Conservation (phyloP, 1,140 invertebrate genomes). For the Drosophila erecta region DNA sequence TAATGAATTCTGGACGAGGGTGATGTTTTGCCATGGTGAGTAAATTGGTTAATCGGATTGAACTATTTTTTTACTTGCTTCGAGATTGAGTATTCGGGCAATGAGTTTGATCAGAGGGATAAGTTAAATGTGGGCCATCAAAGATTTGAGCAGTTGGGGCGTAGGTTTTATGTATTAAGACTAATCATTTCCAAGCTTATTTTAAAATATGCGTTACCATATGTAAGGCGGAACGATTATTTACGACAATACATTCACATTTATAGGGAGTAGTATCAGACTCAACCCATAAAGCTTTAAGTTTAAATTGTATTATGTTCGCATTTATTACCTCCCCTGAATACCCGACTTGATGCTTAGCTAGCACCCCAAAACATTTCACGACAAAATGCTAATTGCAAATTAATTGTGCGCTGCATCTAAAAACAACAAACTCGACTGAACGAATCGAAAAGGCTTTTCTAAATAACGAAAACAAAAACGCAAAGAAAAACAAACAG, state of each 20-base stretch:
- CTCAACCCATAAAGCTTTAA: not conserved
- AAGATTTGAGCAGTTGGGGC: too few relatives aligned
- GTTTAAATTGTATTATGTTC: not conserved
- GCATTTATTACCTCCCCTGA: not conserved
- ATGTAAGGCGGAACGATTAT: too few relatives aligned
- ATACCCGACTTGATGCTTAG: not conserved
- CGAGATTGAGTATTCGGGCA: not conserved
- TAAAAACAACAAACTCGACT: constrained; percentile 68
- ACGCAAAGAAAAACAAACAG: constrained; percentile 60
- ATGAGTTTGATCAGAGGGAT: not conserved
- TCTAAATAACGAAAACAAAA: constrained; percentile 56
- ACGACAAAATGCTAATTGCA: constrained; percentile 75
- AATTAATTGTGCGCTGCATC: constrained; percentile 79
- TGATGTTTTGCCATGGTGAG: constrained; percentile 65
- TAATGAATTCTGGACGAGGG: constrained; percentile 32
- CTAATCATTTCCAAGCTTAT: too few relatives aligned
- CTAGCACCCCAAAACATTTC: constrained; percentile 28
- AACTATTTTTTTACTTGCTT: constrained; percentile 15
- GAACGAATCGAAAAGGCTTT: constrained; percentile 31
- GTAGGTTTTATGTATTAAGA: too few relatives aligned
- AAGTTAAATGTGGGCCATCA: not conserved
- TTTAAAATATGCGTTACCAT: too few relatives aligned
- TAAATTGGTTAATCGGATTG: constrained; percentile 74
- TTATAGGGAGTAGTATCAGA: too few relatives aligned
- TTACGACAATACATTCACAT: too few relatives aligned